Conservation (phyloP, 53 echinoderm and acorn worm genomes). For the Astropecten irregularis region DNA sequence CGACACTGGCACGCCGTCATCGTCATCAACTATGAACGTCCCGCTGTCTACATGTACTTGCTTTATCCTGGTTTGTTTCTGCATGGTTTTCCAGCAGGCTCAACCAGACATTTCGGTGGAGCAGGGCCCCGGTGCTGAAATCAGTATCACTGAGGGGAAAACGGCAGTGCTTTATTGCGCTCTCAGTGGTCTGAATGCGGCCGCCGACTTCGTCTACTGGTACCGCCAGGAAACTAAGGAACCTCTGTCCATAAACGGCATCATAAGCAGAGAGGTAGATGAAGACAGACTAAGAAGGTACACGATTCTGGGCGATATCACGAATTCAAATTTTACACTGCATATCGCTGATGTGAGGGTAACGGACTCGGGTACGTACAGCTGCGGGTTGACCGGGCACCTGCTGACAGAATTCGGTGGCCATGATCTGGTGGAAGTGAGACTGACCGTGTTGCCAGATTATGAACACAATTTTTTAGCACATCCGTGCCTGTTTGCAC, state of each 20-base stretch:
- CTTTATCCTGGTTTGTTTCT: neutral
- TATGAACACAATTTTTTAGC: neutral
- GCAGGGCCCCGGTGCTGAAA: neutral
- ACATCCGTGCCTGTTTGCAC: neutral
- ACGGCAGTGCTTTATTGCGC: neutral
- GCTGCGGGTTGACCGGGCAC: neutral
- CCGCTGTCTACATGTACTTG: too few species aligned
- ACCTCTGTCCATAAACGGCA: neutral
- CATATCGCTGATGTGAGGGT: neutral
- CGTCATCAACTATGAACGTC: too few species aligned
- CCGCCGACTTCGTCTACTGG: conserved; percentile 1
- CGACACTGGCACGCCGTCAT: too few species aligned
- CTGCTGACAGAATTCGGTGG: too few species aligned
- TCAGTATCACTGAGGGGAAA: neutral
- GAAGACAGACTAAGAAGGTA: too few species aligned
- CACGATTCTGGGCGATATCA: too few species aligned
- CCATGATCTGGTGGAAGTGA: neutral
- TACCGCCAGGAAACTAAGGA: conserved; percentile 8
- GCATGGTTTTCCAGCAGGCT: neutral
- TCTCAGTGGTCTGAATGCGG: neutral
- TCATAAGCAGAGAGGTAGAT: neutral
- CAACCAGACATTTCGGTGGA: neutral
- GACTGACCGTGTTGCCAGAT: neutral
- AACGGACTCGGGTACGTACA: conserved; percentile 8
- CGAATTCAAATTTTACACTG: neutral